Evolutionary conservation across 2,113 vertebrate genomes (phyloP).

Genomic region (Ciconia boyciana): DNA sequence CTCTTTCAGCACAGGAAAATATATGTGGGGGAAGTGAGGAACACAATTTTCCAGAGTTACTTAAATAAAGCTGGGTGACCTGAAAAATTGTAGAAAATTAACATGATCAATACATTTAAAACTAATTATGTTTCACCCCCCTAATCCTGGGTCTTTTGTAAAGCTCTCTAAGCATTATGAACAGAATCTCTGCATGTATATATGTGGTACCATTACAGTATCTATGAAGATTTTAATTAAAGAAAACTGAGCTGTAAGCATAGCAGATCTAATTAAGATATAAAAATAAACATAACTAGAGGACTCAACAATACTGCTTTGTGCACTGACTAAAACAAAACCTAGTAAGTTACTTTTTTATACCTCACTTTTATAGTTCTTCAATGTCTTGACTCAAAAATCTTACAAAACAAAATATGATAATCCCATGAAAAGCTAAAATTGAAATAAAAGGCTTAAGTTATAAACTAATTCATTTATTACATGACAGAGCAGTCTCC

Average conservation of each 20-base stretch:
- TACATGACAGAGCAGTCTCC: not conserved
- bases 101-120: not conserved
- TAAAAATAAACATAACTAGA: not conserved
- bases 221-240: not conserved
- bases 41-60: slow-evolving; percentile 81
- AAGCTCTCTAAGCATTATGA: not conserved
- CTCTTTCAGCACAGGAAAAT: slow-evolving; percentile 91
- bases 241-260: not conserved
- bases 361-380: not conserved
- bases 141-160: not conserved
- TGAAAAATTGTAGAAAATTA: slow-evolving; percentile 54
- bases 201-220: not conserved
- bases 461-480: not conserved
- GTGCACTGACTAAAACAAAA: not conserved
- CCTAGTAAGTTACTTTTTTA: not conserved
- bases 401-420: not conserved
- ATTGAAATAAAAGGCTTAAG: not conserved
- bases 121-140: not conserved
- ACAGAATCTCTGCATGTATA: not conserved
- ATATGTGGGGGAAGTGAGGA: slow-evolving; percentile 92
- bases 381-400: not conserved
- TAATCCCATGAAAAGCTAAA: not conserved
- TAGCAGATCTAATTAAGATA: not conserved
- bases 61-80: slow-evolving; percentile 93
- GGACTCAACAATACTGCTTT: not conserved